phyloP scores from a whole-genome alignment of 1,140 invertebrate genomes.

The Psilanteris sp. region DNA sequence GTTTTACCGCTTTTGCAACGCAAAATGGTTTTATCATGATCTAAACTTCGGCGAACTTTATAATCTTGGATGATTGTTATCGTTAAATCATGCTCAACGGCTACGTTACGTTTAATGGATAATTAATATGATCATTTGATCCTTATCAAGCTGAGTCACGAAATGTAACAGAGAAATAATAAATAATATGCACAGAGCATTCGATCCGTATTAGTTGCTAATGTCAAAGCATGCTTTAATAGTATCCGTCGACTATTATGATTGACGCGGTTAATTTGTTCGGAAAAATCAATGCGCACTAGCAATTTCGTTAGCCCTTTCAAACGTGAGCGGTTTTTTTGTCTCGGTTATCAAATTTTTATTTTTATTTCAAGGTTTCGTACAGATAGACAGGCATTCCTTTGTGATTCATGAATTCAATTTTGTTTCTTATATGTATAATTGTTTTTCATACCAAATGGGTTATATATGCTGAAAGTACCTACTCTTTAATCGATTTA shows the following conservation, averaged over 20 bases:
- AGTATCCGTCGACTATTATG: slow-evolving; percentile 14
- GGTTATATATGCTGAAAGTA: too few relatives aligned
- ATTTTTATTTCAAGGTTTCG: too few relatives aligned
- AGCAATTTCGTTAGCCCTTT: too few relatives aligned
- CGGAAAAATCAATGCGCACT: slow-evolving; percentile 14
- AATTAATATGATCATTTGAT: slow-evolving; percentile 64
- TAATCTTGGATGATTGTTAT: slow-evolving; percentile 60
- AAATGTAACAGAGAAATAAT: slow-evolving; percentile 53
- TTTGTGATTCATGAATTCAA: too few relatives aligned
- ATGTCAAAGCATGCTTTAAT: slow-evolving; percentile 55
- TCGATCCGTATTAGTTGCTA: slow-evolving; percentile 47
- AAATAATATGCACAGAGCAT: slow-evolving; percentile 52
- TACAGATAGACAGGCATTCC: too few relatives aligned
- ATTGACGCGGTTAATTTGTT: slow-evolving; percentile 48
- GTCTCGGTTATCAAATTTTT: too few relatives aligned
- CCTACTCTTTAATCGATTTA: too few relatives aligned
- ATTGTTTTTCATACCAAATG: too few relatives aligned
- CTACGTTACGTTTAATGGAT: slow-evolving; percentile 54
- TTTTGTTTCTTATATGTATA: too few relatives aligned
- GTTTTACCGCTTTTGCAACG: slow-evolving; percentile 39
- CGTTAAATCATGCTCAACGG: slow-evolving; percentile 55
- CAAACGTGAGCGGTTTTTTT: too few relatives aligned
- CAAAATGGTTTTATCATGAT: slow-evolving; percentile 59
- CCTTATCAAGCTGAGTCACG: slow-evolving; percentile 58
- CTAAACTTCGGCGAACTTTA: slow-evolving; percentile 44